Percentiles rank a stretch among this genome's conserved stretches.
These are phyloP conservation scores for Platygyra sinensis DNA, from an alignment of 64 coral and sea anemone species.

Conservation along the genomic window DNA sequence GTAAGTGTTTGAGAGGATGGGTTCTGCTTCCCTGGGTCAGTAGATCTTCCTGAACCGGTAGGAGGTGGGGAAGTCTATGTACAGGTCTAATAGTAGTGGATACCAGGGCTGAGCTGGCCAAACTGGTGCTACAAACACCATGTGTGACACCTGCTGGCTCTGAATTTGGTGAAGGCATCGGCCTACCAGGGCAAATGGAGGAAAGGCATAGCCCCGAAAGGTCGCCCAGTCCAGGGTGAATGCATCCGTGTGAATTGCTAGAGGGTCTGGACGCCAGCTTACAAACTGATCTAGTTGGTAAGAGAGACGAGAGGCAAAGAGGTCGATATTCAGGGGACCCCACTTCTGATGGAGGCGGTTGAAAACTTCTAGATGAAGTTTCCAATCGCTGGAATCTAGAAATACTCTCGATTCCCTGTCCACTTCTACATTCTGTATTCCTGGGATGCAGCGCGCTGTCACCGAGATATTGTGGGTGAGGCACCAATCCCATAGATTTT, in stretches of 20 bases:
- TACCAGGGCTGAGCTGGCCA: slow-evolving; percentile 66
- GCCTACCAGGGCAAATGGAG: background rate
- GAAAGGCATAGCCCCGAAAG: slow-evolving; percentile 11
- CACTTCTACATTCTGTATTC: slow-evolving; percentile 16
- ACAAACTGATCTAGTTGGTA: slow-evolving; percentile 2
- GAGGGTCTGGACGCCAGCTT: slow-evolving; percentile 37
- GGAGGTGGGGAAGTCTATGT: slow-evolving; percentile 30
- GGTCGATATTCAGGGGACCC: slow-evolving; percentile 31
- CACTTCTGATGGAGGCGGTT: background rate
- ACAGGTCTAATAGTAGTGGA: slow-evolving; percentile 33
- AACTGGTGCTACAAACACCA: slow-evolving; percentile 57
- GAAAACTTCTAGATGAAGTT: slow-evolving; percentile 8
- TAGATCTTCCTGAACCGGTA: background rate
- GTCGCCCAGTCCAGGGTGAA: background rate
- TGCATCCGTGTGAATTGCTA: slow-evolving; percentile 5
- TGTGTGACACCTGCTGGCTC: background rate
- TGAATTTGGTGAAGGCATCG: slow-evolving; percentile 6
- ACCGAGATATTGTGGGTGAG: background rate
- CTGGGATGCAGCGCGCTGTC: background rate
- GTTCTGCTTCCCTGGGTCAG: background rate
- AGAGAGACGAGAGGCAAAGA: slow-evolving; percentile 50
- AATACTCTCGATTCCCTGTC: slow-evolving; percentile 41
- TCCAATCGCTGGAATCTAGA: slow-evolving; percentile 34
- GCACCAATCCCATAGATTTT: slow-evolving; percentile 30
- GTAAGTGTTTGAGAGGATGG: slow-evolving; percentile 42